Percentiles rank a stretch among this genome's conserved stretches.
phyloP scores from a whole-genome alignment of 2,888 invertebrate genomes.

The Andricus curvator region DNA sequence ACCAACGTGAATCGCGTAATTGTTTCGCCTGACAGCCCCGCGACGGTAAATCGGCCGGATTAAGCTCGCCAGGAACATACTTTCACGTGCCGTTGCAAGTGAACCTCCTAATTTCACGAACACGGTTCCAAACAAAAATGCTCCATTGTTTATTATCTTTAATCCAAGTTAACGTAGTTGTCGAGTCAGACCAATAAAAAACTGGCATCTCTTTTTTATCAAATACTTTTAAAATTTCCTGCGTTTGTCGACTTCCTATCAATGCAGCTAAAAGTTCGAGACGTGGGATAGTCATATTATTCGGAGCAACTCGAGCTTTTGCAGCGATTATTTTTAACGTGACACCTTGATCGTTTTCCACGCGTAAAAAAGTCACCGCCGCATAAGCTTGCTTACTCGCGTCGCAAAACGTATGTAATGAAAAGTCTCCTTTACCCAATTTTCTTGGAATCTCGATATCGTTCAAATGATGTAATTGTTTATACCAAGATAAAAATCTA shows the following conservation, averaged over 20 bases:
- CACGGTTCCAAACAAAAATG: slow-evolving; percentile 54
- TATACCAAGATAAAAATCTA: slow-evolving; percentile 37
- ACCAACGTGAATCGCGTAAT: too few relatives aligned
- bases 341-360: slow-evolving; percentile 37
- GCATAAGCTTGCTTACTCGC: slow-evolving; percentile 63
- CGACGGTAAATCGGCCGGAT: too few relatives aligned
- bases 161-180: slow-evolving; percentile 62
- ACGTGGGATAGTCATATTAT: slow-evolving; percentile 63
- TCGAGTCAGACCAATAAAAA: slow-evolving; percentile 64
- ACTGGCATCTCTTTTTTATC: slow-evolving; percentile 21
- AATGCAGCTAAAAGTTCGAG: slow-evolving; percentile 66
- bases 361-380: slow-evolving; percentile 51
- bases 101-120: too few relatives aligned
- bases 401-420: slow-evolving; percentile 64
- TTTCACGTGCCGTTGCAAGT: too few relatives aligned
- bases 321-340: slow-evolving; percentile 57
- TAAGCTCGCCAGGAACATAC: too few relatives aligned
- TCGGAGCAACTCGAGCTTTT: slow-evolving; percentile 64
- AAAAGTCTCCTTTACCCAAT: slow-evolving; percentile 41
- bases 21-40: too few relatives aligned
- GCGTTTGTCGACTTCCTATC: slow-evolving; percentile 59
- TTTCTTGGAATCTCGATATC: slow-evolving; percentile 57
- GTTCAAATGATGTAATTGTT: slow-evolving; percentile 38
- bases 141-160: slow-evolving; percentile 58
- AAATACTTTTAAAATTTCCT: not conserved